Percentiles rank a stretch among this genome's conserved stretches.
Evolutionary conservation across 2,113 vertebrate genomes (phyloP).

Genomic region (Gymnogyps californianus): DNA sequence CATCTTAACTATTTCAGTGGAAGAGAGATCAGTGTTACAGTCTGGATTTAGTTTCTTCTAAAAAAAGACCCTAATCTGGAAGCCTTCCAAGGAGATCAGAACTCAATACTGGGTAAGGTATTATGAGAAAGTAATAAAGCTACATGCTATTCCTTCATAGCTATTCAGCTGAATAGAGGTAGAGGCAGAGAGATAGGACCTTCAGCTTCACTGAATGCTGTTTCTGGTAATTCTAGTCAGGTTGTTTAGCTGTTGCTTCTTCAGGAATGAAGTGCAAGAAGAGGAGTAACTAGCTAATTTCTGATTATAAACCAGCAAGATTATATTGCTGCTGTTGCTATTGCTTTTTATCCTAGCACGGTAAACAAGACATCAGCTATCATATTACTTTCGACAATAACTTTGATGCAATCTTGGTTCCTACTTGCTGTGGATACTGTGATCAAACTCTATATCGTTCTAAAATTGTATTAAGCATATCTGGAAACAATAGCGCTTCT

Average conservation of each 20-base stretch:
- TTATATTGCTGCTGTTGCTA: neutral
- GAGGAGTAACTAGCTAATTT: neutral
- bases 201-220: neutral
- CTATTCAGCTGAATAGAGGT: neutral
- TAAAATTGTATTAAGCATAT: neutral
- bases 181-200: neutral
- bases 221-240: neutral
- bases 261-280: neutral
- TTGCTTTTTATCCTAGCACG: neutral
- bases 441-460: neutral
- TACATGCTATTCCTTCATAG: neutral
- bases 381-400: neutral
- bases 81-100: neutral
- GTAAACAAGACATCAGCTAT: neutral
- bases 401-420: neutral
- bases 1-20: neutral
- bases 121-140: neutral
- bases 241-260: neutral
- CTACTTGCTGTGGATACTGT: neutral
- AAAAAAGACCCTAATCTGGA: neutral
- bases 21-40: neutral
- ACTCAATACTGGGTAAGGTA: neutral
- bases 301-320: neutral
- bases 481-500: neutral
- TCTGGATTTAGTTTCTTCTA: neutral